Evolutionary conservation across 2,888 invertebrate genomes (phyloP).

Genomic region (Merodon equestris): DNA sequence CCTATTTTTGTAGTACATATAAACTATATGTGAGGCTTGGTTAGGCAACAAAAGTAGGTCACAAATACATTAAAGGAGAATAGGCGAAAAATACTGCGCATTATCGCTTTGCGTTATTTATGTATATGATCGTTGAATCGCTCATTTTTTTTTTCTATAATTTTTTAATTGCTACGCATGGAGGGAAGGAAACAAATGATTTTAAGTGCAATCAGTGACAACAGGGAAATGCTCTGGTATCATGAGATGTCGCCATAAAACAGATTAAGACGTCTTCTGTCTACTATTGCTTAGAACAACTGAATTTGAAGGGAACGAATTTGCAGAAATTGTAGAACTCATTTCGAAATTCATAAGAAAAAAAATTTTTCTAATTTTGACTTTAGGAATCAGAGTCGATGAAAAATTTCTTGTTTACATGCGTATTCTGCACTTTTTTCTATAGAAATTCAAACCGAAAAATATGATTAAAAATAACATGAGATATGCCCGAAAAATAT

Average conservation of each 20-base stretch:
- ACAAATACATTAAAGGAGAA: slow-evolving; percentile 35
- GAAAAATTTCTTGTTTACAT: too few relatives aligned
- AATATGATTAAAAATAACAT: too few relatives aligned
- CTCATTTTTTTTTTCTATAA: background rate
- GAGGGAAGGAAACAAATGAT: background rate
- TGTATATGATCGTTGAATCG: background rate
- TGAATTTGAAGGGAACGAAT: too few relatives aligned
- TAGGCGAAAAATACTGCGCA: slow-evolving; percentile 35
- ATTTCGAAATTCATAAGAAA: too few relatives aligned
- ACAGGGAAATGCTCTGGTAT: too few relatives aligned
- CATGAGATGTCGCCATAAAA: background rate
- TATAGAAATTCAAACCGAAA: too few relatives aligned
- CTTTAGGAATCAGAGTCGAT: too few relatives aligned
- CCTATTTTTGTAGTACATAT: slow-evolving; percentile 69
- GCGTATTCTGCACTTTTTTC: too few relatives aligned
- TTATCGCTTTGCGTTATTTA: slow-evolving; percentile 19
- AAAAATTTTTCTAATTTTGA: too few relatives aligned
- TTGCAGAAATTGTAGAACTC: too few relatives aligned
- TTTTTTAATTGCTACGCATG: background rate
- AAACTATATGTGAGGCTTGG: slow-evolving; percentile 41
- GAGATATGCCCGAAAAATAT: too few relatives aligned
- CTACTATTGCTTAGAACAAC: background rate
- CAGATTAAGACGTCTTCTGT: too few relatives aligned
- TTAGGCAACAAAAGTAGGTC: slow-evolving; percentile 54
- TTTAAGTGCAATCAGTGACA: background rate